Base-by-base conservation (phyloP, 2,113 vertebrate genomes). In the Pelusios castaneus region DNA sequence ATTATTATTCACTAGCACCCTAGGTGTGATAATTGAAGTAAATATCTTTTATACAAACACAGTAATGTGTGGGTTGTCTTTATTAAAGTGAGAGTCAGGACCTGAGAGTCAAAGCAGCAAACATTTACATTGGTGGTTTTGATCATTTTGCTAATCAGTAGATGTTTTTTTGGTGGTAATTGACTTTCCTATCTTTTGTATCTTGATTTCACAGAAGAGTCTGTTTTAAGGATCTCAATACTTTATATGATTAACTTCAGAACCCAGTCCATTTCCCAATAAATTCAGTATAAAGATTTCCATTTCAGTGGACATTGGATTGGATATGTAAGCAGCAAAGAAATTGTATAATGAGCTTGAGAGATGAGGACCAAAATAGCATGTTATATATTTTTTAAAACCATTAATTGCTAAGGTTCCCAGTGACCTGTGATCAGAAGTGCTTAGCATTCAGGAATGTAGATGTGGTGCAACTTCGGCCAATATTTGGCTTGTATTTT, bases 1-100 rank as follows among this genome's bases (percentile, higher is more conserved):
- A 98, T 98, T 99, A 99, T 99, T 99, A 99, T 99, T 99, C 99
- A 99, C 99, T 99, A 99, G 99, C 99, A 99, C 99, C 99, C 99
- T 99, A 99, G 99, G 99, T 99, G 99, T 99, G 99, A 99, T 99
- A 98, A 99, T 99, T 99, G 99, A 99, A 99, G 99, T 99, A 99
- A 99, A 99, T 99, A 99, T 99, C 99, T 99, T 99, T 99, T 99
- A 99, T 99, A 99, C 99, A 99, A 99, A 99, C 99, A 99, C 99
- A 98, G 98, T 87, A 70, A 96, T 2, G 98, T 73, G 97, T 99
- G 98, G 98, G 98, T 97, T 97, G 98, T 98, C 97, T 98, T 98
- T 98, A 31, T 98, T 97, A 63, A 97, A 91, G 91, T 92, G 81
- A 92, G 58, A 60, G 34, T 67, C 4, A 6, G 17, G 58, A 89